Base-by-base conservation (phyloP, 2,113 vertebrate genomes). In the Platysteira castanea region DNA sequence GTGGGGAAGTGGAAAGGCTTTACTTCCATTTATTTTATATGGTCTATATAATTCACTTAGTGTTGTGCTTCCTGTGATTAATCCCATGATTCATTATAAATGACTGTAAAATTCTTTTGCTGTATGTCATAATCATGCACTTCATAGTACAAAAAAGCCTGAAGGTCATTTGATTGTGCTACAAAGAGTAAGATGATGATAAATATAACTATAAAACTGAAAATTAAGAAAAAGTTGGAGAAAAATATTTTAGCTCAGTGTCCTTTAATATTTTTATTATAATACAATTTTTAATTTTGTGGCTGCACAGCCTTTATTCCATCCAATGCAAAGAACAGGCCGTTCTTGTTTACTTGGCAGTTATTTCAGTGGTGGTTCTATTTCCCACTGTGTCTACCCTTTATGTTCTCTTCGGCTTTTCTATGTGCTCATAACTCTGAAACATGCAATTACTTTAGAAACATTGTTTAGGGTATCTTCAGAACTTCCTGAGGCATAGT, bases 311-410 rank as follows among this genome's bases (percentile, higher is more conserved):
- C 37, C 31, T 60, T 94, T 91, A 84, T 73, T 79, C 39, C 31
- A 69, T 46, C 9, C 50, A 85, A 15, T 26, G 8, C 22, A 85
- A 88, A 89, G 71, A 94, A 80, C 54, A 76, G 18, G 14, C 41
- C 80, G 67, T 92, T 77, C 37, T 69, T 84, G 56, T 89, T 96
- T 89, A 87, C 28, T 90, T 61, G 50, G 12, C 24, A 89, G 59
- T 37, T 92, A 60, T 69, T 96, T 83, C 53, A 79, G 75, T 35
- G 18, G 19, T 83, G 59, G 41, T 52, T 86, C 90, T 86, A 57
- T 88, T 94, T 88, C 88, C 75, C 42, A 59, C 78, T 92, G 59
- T 92, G 85, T 65, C 53, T 83, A 53, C 83, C 91, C 88, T 83
- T 91, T 90, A 61, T 71, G 22, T 79, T 85, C 46, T 93, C 8